Evolutionary conservation across 2,113 vertebrate species (phyloP), one percentile per base, ranked within the genome.

Genomic region (Campylomormyrus tamandua): DNA sequence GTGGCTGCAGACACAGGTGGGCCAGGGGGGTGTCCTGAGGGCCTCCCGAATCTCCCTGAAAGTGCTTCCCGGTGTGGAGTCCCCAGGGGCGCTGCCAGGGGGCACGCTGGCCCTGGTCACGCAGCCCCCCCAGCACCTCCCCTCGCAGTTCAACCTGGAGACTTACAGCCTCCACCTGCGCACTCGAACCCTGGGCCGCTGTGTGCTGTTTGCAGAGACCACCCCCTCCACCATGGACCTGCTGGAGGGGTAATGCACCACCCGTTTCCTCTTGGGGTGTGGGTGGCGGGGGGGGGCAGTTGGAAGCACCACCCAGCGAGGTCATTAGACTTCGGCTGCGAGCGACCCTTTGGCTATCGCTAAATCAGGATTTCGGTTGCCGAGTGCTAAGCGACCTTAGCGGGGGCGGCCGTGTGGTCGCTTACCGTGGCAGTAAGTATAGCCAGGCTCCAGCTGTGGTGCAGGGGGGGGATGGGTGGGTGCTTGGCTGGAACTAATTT

Each of bases 401-500:
- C 0, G 13, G 70, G 70, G 31, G 8, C 31, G 27, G 39, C 70
- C 3, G 70, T 17, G 31, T 77, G 31, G 70, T 77, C 15, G 24
- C 19, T 39, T 42, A 42, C 83, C 19, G 21, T 19, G 8, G 83
- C 39, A 42, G 42, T 24, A 46, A 84, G 83, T 42, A 48, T 45
- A 84, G 83, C 83, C 83, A 46, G 39, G 83, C 19, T 24, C 39
- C 4, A 42, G 48, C 46, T 46, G 48, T 45, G 9, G 53, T 24
- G 21, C 52, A 5, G 8, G 21, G 53, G 87, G 15, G 1, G 91
- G 85, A 89, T 90, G 93, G 93, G 92, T 91, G 92, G 92, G 85
- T 93, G 95, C 90, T 94, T 93, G 96, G 96, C 97, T 98, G 98
- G 97, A 98, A 98, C 97, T 98, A 97, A 98, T 99, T 99, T 98